A percentile compares a stretch with the other conserved stretches of the same genome.
These are phyloP conservation scores for Crambe crambe DNA, from an alignment of 37 sponge, comb jelly and placozoan species.

Conservation along the genomic window DNA sequence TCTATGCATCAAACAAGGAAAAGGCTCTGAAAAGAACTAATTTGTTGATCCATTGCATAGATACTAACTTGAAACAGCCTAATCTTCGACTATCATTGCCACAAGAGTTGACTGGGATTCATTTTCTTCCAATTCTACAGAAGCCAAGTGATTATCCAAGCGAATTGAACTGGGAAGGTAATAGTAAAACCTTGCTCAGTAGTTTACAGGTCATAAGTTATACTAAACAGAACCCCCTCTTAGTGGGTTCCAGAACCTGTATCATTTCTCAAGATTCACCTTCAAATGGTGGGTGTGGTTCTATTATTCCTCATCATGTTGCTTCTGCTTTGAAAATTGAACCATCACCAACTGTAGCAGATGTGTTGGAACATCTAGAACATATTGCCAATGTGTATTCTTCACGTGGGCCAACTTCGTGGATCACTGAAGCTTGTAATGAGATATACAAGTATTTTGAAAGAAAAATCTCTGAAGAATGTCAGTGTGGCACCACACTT, in stretches of 20 bases:
- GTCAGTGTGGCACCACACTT: too few species aligned
- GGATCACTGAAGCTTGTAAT: conserved; percentile 5
- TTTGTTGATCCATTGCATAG: too few species aligned
- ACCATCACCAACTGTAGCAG: conserved; percentile 2
- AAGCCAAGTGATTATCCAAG: too few species aligned
- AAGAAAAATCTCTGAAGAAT: neutral
- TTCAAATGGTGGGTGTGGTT: conserved; percentile 21
- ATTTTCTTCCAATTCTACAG: too few species aligned
- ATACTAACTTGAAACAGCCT: conserved; percentile 18
- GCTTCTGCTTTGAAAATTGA: neutral
- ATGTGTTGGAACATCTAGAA: conserved; percentile 39
- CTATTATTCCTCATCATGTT: neutral
- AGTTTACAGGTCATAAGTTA: neutral
- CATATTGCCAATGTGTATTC: neutral
- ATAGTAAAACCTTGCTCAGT: conserved; percentile 2
- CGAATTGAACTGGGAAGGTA: conserved; percentile 48
- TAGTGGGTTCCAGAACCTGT: conserved; percentile 36
- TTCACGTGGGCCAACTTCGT: neutral
- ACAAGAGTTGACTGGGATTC: too few species aligned
- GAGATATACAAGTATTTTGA: conserved; percentile 28
- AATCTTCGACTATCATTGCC: conserved; percentile 19
- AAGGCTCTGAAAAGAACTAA: too few species aligned
- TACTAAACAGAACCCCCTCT: neutral
- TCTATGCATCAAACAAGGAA: too few species aligned
- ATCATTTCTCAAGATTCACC: neutral